phyloP scores from a whole-genome alignment of 2,797 vertebrate genomes.

The Valencia hispanica region DNA sequence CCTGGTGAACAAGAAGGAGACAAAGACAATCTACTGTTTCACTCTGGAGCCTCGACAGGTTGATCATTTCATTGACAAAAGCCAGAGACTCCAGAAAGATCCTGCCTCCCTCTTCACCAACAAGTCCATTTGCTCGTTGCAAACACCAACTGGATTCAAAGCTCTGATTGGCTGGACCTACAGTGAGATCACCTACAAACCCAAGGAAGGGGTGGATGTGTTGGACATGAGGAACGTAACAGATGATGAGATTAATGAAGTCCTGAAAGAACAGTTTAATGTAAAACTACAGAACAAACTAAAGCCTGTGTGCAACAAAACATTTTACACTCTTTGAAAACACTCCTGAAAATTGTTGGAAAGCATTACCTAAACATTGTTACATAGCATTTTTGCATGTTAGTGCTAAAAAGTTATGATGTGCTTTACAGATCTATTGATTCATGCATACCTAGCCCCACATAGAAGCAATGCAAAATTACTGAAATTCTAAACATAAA shows the following conservation, averaged over 20 bases:
- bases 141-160: constrained; percentile 81
- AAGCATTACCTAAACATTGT: not conserved
- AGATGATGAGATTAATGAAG: constrained; percentile 81
- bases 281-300: constrained; percentile 80
- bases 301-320: constrained; percentile 65
- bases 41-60: constrained; percentile 73
- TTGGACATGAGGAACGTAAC: constrained; percentile 80
- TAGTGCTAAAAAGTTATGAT: not conserved
- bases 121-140: constrained; percentile 88
- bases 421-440: not conserved
- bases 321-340: constrained; percentile 17
- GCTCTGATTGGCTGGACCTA: constrained; percentile 85
- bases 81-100: constrained; percentile 77
- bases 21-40: constrained; percentile 80
- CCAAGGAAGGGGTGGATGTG: constrained; percentile 82
- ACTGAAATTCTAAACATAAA: not conserved
- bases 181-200: constrained; percentile 82
- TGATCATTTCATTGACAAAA: constrained; percentile 76
- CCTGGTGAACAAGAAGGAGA: constrained; percentile 73
- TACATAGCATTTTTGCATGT: not conserved
- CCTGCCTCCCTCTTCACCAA: constrained; percentile 81
- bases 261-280: constrained; percentile 83
- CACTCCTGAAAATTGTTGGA: not conserved
- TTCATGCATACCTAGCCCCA: not conserved
- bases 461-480: not conserved